Percentiles rank a stretch among this genome's conserved stretches.
These are phyloP conservation scores for Drosophila simulans DNA, from an alignment of 1,140 invertebrate species.

Conservation along the genomic window DNA sequence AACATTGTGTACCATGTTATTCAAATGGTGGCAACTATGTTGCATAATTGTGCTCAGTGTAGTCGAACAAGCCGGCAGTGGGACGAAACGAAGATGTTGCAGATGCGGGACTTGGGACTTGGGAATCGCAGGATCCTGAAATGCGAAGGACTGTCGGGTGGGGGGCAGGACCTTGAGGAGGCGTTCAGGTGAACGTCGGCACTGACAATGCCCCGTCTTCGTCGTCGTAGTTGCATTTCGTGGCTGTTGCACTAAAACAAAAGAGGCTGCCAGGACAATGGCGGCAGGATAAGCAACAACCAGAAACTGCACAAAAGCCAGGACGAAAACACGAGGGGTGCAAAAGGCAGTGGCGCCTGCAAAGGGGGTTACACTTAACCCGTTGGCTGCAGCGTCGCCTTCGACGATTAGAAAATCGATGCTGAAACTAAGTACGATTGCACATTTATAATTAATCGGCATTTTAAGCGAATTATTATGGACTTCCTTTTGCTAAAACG, in stretches of 20 bases:
- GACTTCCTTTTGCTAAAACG: background rate
- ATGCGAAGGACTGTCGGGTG: background rate
- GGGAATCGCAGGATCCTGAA: slow-evolving; percentile 1
- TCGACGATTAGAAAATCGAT: background rate
- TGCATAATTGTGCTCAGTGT: background rate
- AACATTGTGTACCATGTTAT: no score
- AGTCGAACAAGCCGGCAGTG: slow-evolving; percentile 5
- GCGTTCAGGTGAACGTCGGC: slow-evolving; percentile 53
- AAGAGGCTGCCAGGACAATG: slow-evolving; percentile 51
- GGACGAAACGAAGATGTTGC: slow-evolving; percentile 28
- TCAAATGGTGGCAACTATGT: no score
- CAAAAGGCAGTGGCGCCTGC: slow-evolving; percentile 1
- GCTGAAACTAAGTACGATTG: background rate
- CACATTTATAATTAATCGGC: background rate
- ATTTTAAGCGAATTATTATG: background rate
- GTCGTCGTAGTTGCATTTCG: slow-evolving; percentile 53
- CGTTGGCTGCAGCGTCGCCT: background rate
- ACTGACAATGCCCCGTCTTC: slow-evolving; percentile 48
- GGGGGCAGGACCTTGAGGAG: slow-evolving; percentile 8
- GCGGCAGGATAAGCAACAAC: slow-evolving; percentile 44
- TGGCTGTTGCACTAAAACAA: slow-evolving; percentile 62
- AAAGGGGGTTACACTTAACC: slow-evolving; percentile 16
- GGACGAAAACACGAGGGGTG: slow-evolving; percentile 2
- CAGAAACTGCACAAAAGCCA: slow-evolving; percentile 13
- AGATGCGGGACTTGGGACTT: slow-evolving; percentile 10